phyloP scores from a whole-genome alignment of 2,113 vertebrate species.

The human region GRCh38 chr12:99343501-99344000 shows the following conservation, averaged over 20 bases:
- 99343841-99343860: background rate
- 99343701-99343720: background rate
- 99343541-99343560: background rate
- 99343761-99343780: background rate
- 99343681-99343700: background rate
- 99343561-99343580: background rate
- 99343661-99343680: background rate
- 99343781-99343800: background rate
- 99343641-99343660: background rate
- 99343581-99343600: background rate
- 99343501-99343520: background rate
- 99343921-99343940: background rate
- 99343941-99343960: background rate
- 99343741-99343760: background rate
- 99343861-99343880: background rate
- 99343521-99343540: background rate
- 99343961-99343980: background rate
- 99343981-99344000: background rate
- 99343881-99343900: background rate
- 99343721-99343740: background rate
- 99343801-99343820: background rate
- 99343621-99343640: background rate
- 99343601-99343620: background rate
- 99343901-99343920: background rate
- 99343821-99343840: background rate